phyloP scores from a whole-genome alignment of 1,140 invertebrate species.

The Aphaenogaster rudis region DNA sequence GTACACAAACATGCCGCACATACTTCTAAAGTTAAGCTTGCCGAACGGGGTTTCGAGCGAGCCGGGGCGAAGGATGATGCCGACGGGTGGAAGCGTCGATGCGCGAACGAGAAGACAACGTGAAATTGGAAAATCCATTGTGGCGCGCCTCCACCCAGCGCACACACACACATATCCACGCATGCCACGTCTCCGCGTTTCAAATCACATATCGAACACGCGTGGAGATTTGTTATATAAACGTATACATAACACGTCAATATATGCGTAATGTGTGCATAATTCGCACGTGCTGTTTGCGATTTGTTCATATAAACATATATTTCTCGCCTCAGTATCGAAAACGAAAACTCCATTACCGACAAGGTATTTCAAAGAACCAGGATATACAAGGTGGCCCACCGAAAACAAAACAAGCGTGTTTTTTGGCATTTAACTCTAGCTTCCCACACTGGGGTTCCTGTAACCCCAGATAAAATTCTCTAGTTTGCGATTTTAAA shows the following conservation, averaged over 20 bases:
- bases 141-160: background rate
- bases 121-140: constrained; percentile 70
- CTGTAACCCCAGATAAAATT: no score
- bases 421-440: no score
- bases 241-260: background rate
- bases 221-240: background rate
- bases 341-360: background rate
- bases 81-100: constrained; percentile 41
- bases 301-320: background rate
- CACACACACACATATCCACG: background rate
- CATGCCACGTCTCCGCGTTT: background rate
- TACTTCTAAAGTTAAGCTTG: constrained; percentile 81
- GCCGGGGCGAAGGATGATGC: constrained; percentile 50
- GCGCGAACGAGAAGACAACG: constrained; percentile 66
- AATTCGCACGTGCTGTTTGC: background rate
- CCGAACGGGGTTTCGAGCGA: constrained; percentile 65
- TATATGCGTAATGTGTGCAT: background rate
- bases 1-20: constrained; percentile 81
- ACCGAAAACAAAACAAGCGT: no score
- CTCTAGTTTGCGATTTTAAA: no score
- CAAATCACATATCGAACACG: constrained; percentile 21
- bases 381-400: background rate
- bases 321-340: background rate
- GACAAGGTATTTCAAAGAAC: background rate
- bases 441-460: no score